Evolutionary conservation across 2,888 invertebrate species (phyloP), one percentile per base, ranked within the genome.

Genomic region (Lasioglossum morio): DNA sequence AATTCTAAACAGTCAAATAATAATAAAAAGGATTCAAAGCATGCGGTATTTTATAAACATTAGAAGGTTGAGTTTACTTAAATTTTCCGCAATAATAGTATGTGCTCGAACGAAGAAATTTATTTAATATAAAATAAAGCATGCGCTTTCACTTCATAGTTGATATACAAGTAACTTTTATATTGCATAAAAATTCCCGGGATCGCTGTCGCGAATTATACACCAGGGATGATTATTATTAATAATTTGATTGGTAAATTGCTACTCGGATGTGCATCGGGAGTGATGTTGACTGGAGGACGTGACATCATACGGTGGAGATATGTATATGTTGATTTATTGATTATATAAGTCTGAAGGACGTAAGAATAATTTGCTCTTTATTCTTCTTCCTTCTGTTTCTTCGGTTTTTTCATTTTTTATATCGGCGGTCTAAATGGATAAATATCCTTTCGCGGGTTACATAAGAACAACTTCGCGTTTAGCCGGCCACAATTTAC

Each of bases 391-490:
- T 43, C 53, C 10, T 46, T 53, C 53, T 34, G 19, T 57, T 53
- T 46, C 1, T 30, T 75, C 53, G 34, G 2, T 34, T 34, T 34
- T 34, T 34, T 63, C 48, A 30, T 63, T 69, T 46, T 69, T 30
- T 37, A 10, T 37, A 43, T 53, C 14, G 30, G 3, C 30, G 0
- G 10, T 14, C 48, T 72, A 37, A 63, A 73, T n/a, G 30, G 43
- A 69, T 74, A 70, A 83, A 81, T 69, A 80, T 84, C 63, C 76
- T 84, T 81, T 78, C 70, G 79, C 66, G 82, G n/a, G 76, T 89
- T 89, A 79, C 74, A 79, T 81, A 88, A 89, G 40, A 72, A 57
- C 63, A 53, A 81, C 72, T 79, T 86, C 63, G 77, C 78, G 81
- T 81, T 82, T 70, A 77, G 78, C 66, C 63, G 23, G 72, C 70